phyloP scores from a whole-genome alignment of 2,888 invertebrate species.

The Endotricha flammealis region DNA sequence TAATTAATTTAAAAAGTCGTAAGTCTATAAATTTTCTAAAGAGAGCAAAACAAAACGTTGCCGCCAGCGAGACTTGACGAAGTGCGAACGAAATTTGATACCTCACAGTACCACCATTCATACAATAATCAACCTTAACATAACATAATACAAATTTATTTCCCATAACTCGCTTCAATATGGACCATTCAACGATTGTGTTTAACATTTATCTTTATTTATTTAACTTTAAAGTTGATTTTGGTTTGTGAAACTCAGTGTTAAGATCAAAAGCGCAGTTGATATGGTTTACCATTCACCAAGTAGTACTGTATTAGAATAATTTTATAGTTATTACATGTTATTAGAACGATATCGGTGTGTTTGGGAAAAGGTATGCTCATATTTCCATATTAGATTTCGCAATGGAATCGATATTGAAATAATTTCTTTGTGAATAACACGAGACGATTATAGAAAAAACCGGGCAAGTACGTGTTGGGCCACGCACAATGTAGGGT shows the following conservation, averaged over 20 bases:
- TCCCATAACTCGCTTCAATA: slow-evolving; percentile 18
- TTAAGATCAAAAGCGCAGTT: slow-evolving; percentile 46
- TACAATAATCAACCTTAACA: slow-evolving; percentile 26
- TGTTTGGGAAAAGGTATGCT: slow-evolving; percentile 25
- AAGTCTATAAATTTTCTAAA: slow-evolving; percentile 15
- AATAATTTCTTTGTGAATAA: no score
- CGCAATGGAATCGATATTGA: slow-evolving; percentile 1
- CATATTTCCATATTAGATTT: no score
- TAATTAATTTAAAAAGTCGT: not conserved
- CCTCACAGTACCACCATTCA: slow-evolving; percentile 26
- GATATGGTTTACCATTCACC: slow-evolving; percentile 48
- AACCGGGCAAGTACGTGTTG: no score
- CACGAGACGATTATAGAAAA: no score
- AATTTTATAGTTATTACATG: slow-evolving; percentile 74
- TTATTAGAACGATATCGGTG: slow-evolving; percentile 56
- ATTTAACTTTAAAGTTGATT: slow-evolving; percentile 30
- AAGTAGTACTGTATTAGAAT: slow-evolving; percentile 72
- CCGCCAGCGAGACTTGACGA: slow-evolving; percentile 73
- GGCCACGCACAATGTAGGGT: no score
- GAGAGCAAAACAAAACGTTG: slow-evolving; percentile 65
- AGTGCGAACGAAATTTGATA: slow-evolving; percentile 74
- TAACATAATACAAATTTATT: slow-evolving; percentile 27
- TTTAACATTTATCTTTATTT: slow-evolving; percentile 28
- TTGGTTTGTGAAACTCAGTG: slow-evolving; percentile 37
- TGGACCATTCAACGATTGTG: slow-evolving; percentile 12